Evolutionary conservation across 2,797 vertebrate species (phyloP), one percentile per base, ranked within the genome.

Genomic region (Sphenodon punctatus): DNA sequence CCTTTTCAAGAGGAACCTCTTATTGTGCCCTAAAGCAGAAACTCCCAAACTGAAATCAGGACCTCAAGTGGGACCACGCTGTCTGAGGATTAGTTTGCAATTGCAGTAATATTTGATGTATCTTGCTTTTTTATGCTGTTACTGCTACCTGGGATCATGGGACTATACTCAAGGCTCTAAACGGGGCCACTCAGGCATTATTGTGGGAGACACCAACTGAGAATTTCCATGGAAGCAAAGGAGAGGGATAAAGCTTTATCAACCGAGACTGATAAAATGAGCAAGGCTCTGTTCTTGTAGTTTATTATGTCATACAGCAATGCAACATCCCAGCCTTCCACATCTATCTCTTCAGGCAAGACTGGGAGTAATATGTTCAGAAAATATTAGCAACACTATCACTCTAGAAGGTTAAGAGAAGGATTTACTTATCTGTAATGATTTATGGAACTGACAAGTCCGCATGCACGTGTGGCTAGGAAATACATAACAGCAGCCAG

Each of bases 341-440:
- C 20, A 46, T 80, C 66, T 64, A 80, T 93, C 84, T 89, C 63
- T 89, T 89, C 45, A 78, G n/a, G 80, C 82, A 85, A 90, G 76
- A 16, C 42, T 80, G 42, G 20, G 43, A 79, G 76, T 51, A 75
- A 73, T 60, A 65, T 32, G 60, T 75, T 91, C 82, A 84, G 87
- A 92, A 94, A 93, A 85, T 38, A 68, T 42, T 90, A 87, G 79
- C 66, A 91, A 74, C 69, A 56, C 68, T 92, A 76, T 94, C 88
- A 82, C 72, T 74, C 27, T 80, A 39, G 80, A 92, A 95, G 86
- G 91, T 90, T 92, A 94, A 92, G 76, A 90, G 84, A 90, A 92
- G 85, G 90, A 93, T 95, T 95, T 93, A 90, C 80, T 93, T 93
- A 92, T 92, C 92, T 92, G 5, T 81, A 78, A 76, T 94, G 92